A percentile compares a stretch with the other conserved stretches of the same genome.
phyloP scores from a whole-genome alignment of 1,140 invertebrate species.

The Xylocopa sonorina region DNA sequence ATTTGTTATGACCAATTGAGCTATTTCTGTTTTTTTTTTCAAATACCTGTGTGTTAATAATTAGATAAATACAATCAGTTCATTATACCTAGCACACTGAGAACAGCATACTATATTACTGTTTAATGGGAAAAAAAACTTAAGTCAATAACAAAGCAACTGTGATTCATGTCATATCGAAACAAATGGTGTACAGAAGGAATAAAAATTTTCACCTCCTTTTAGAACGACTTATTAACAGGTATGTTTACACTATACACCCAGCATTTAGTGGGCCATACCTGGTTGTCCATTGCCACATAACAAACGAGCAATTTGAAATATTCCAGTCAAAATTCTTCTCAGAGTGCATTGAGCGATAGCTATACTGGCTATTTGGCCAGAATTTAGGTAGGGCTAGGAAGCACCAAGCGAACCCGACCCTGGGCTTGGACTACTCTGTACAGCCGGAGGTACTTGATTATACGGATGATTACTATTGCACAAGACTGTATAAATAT shows the following conservation, averaged over 20 bases:
- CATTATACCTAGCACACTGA: background rate
- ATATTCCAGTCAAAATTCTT: conserved; percentile 73
- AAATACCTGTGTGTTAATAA: conserved; percentile 11
- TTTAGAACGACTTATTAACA: conserved; percentile 26
- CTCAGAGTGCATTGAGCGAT: conserved; percentile 76
- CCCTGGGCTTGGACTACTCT: conserved; percentile 76
- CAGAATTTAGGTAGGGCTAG: conserved; percentile 79
- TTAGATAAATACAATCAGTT: conserved; percentile 25
- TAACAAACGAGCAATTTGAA: conserved; percentile 71
- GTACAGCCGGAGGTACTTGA: conserved; percentile 73
- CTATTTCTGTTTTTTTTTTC: conserved; percentile 13
- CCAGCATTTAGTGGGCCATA: conserved; percentile 54
- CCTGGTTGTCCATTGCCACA: conserved; percentile 58
- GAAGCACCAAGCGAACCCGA: conserved; percentile 77
- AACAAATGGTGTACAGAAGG: conserved; percentile 17
- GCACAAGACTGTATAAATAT: conserved; percentile 95
- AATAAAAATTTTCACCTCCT: conserved; percentile 21
- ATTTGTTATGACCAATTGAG: conserved; percentile 36
- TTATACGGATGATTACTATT: conserved; percentile 94
- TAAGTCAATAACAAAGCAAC: conserved; percentile 42
- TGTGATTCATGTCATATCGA: conserved; percentile 31
- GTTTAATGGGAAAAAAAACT: conserved; percentile 49
- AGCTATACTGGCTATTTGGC: conserved; percentile 75
- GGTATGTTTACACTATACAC: conserved; percentile 31
- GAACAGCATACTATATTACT: conserved; percentile 29